Percentiles rank a stretch among this genome's conserved stretches.
Conservation (phyloP, 1,140 invertebrate species). For the Pogonus chalceus region DNA sequence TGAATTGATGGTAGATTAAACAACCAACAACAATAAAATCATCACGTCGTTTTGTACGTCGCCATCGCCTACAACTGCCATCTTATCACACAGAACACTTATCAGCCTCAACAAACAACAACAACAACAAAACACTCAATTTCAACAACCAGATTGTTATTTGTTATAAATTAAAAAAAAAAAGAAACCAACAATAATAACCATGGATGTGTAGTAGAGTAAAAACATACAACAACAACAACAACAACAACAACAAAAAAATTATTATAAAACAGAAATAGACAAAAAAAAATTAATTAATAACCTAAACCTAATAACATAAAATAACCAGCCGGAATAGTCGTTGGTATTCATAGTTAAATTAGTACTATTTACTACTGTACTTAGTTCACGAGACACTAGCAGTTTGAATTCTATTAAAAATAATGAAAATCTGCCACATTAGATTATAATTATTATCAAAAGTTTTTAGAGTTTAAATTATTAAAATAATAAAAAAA, state of each 20-base stretch:
- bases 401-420: constrained; percentile 4
- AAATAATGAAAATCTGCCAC: neutral
- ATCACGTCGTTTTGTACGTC: neutral
- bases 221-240: neutral
- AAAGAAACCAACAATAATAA: neutral
- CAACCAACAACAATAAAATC: constrained; percentile 4
- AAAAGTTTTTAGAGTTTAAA: neutral
- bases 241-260: no score
- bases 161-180: neutral
- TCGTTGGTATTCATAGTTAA: neutral
- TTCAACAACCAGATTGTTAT: neutral
- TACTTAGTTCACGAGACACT: constrained; percentile 6
- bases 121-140: constrained; percentile 7
- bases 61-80: constrained; percentile 25
- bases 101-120: constrained; percentile 13
- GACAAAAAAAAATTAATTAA: no score
- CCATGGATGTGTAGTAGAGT: neutral
- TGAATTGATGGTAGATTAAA: constrained; percentile 88
- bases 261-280: no score
- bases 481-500: no score
- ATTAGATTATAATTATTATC: neutral
- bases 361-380: neutral
- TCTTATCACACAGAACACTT: constrained; percentile 18
- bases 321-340: neutral
- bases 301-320: no score